phyloP scores from a whole-genome alignment of 2,113 vertebrate genomes.

The Candoia aspera region DNA sequence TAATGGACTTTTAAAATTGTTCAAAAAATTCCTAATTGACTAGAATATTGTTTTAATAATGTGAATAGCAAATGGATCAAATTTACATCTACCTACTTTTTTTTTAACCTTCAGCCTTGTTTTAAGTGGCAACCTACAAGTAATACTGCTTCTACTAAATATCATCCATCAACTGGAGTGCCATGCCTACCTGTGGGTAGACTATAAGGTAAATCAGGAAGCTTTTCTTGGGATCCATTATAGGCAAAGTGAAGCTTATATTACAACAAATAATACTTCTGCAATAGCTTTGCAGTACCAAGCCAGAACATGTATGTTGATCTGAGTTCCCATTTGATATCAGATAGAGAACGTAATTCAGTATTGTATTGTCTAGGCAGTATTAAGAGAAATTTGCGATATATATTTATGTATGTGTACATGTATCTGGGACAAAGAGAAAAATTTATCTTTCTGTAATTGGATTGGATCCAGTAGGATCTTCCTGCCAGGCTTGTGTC shows the following conservation, averaged over 20 bases:
- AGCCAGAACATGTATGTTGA: not conserved
- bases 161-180: not conserved
- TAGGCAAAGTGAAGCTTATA: not conserved
- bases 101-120: not conserved
- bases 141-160: not conserved
- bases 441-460: not conserved
- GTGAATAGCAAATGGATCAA: too few species aligned
- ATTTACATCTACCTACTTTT: too few species aligned
- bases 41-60: too few species aligned
- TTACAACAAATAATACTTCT: too few species aligned
- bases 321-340: not conserved
- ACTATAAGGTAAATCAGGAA: not conserved
- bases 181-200: not conserved
- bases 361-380: too few species aligned
- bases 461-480: not conserved
- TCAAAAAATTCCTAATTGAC: too few species aligned
- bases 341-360: not conserved
- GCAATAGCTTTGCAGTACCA: not conserved
- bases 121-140: not conserved
- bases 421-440: not conserved
- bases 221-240: not conserved
- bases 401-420: not conserved
- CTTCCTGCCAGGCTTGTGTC: not conserved
- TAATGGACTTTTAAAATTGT: not conserved
- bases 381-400: not conserved